Percentiles rank a stretch among this genome's conserved stretches.
Conservation (phyloP, 2,113 vertebrate genomes). For the Pheucticus melanocephalus region DNA sequence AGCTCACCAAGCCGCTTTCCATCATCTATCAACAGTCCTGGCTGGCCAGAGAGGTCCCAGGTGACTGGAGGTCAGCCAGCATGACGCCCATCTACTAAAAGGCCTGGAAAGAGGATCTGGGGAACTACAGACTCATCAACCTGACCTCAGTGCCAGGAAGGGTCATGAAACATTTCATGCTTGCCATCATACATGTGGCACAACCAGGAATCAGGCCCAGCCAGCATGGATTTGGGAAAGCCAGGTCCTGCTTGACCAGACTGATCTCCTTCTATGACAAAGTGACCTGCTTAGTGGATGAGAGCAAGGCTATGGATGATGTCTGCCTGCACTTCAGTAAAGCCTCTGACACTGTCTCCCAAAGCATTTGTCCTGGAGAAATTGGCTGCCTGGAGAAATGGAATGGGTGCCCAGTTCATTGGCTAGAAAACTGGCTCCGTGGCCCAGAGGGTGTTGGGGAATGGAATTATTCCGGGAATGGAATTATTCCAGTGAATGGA, state of each 20-base stretch:
- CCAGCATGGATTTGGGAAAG: not conserved
- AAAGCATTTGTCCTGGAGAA: not conserved
- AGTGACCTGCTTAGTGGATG: not conserved
- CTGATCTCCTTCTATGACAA: not conserved
- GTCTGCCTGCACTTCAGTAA: not conserved
- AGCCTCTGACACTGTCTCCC: not conserved
- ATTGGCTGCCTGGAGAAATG: not conserved
- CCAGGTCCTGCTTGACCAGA: not conserved
- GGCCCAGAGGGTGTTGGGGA: not conserved
- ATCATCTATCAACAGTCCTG: not conserved
- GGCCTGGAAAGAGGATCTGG: not conserved
- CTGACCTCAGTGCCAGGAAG: not conserved
- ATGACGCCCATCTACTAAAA: not conserved
- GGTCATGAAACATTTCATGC: not conserved
- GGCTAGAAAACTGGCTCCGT: not conserved
- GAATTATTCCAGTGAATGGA: not conserved
- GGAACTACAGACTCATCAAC: not conserved
- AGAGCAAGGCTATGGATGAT: not conserved
- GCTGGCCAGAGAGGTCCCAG: not conserved
- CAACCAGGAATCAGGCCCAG: not conserved
- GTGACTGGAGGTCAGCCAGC: not conserved
- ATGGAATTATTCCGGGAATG: not conserved
- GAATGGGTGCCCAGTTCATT: not conserved
- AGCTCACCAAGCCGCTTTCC: not conserved
- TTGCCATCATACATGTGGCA: not conserved